Evolutionary conservation across 1,140 invertebrate species (phyloP), one percentile per base, ranked within the genome.

Genomic region (Macrocentrus cingulum): DNA sequence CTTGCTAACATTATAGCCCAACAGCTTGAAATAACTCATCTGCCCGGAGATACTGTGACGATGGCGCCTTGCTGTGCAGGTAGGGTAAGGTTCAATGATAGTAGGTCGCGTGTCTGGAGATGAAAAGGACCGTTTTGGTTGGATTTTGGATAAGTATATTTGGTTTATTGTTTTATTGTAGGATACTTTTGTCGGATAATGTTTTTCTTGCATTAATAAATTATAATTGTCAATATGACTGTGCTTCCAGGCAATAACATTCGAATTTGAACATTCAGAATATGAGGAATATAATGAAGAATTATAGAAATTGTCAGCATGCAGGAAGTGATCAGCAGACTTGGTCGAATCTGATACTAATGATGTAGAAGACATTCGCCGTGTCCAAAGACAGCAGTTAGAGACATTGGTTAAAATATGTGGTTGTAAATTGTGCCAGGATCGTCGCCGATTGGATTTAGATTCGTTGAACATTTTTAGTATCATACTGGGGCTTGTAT

Each of bases 1-100:
- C 81, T 87, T 88, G 67, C 77, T 81, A 66, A 82, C 76, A 64
- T 80, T 83, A 77, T 88, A 87, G 70, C 88, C 88, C 82, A 91
- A 82, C 84, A 90, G 87, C 84, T 92, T 89, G 84, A 91, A 91
- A 84, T 91, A 91, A 84, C 87, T 91, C 86, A 92, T 90, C 86
- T 94, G 91, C 82, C 90, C 90, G 80, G 90, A 90, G 85, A 94
- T 91, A 85, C 91, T 92, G 89, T 94, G 91, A 80, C 91, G 88
- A 83, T 94, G 91, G 81, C 89, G 90, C 78, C 87, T 85, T 76
- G 83, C 82, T 83, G 82, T 83, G 82, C 83, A 84, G 76, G 80
- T 81, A 79, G 80, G 78, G 71, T 76, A 71, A 78, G 80, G 79
- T 82, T 81, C 70, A 80, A 77, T 80, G 78, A 78, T 76, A 66